Evolutionary conservation across 2,888 invertebrate genomes (phyloP).

Genomic region (Spisula subtruncata): DNA sequence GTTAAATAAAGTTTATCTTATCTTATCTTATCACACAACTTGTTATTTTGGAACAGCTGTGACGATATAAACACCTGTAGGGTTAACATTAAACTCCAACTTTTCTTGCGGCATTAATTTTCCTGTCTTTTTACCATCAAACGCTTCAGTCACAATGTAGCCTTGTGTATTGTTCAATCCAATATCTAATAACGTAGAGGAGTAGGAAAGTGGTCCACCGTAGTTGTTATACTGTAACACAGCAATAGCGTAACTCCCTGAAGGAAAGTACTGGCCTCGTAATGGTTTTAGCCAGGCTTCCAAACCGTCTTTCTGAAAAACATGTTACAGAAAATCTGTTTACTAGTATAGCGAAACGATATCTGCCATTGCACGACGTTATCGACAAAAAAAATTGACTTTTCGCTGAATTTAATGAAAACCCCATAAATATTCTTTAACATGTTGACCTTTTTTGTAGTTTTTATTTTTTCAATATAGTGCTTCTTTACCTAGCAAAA

Average conservation of each 20-base stretch:
- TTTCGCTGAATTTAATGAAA: no score
- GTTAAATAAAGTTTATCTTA: no score
- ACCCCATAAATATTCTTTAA: no score
- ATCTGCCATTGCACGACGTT: no score
- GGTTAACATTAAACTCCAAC: slow-evolving; percentile 56
- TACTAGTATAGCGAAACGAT: no score
- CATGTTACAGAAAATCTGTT: not conserved
- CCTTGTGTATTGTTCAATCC: slow-evolving; percentile 52
- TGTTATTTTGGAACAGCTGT: slow-evolving; percentile 48
- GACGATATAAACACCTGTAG: slow-evolving; percentile 64
- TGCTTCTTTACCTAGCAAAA: no score
- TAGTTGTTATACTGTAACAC: slow-evolving; percentile 76
- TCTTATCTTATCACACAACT: not conserved
- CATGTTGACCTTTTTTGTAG: no score
- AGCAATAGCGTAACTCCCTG: slow-evolving; percentile 79
- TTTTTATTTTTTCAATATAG: no score
- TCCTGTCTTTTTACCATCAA: slow-evolving; percentile 58
- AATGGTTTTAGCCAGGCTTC: slow-evolving; percentile 95
- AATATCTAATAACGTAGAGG: slow-evolving; percentile 30
- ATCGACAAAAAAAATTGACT: no score
- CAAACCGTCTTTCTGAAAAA: slow-evolving; percentile 50
- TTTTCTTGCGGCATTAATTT: slow-evolving; percentile 43
- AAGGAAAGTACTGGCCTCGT: slow-evolving; percentile 59
- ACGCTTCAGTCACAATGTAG: slow-evolving; percentile 61
- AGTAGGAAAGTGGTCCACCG: slow-evolving; percentile 71